Percentiles rank a stretch among this genome's conserved stretches.
Conservation (phyloP, 2,888 invertebrate genomes). For the Metopia argyrocephala region DNA sequence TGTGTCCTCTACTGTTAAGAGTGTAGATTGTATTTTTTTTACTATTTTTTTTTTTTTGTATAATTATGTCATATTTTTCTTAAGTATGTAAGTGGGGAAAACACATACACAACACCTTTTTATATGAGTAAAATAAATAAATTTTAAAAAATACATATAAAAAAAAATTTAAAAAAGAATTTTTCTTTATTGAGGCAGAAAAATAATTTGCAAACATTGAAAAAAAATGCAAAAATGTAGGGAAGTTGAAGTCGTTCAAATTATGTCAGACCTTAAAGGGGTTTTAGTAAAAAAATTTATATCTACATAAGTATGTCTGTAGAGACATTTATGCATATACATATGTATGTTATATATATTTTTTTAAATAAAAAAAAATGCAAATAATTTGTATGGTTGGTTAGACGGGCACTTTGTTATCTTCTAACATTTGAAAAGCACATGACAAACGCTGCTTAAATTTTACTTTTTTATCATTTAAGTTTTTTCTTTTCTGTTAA, state of each 20-base stretch:
- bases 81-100: conserved; percentile 47
- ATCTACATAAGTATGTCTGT: no score
- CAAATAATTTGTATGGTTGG: neutral
- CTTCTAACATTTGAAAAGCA: no score
- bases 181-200: neutral
- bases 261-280: no score
- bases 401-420: neutral
- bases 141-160: neutral
- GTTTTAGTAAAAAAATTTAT: no score
- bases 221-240: no score
- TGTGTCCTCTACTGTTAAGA: neutral
- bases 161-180: conserved; percentile 1
- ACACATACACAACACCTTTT: conserved; percentile 48
- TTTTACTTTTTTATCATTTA: neutral
- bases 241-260: no score
- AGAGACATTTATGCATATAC: no score
- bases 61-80: conserved; percentile 62
- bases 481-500: neutral
- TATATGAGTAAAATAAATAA: neutral
- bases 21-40: conserved; percentile 5
- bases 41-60: conserved; percentile 15
- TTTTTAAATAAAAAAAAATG: neutral
- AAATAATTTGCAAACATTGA: no score
- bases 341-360: neutral
- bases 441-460: neutral